A percentile compares a stretch with the other conserved stretches of the same genome.
Conservation (phyloP, 2,113 vertebrate species). For the Dinomys branickii region DNA sequence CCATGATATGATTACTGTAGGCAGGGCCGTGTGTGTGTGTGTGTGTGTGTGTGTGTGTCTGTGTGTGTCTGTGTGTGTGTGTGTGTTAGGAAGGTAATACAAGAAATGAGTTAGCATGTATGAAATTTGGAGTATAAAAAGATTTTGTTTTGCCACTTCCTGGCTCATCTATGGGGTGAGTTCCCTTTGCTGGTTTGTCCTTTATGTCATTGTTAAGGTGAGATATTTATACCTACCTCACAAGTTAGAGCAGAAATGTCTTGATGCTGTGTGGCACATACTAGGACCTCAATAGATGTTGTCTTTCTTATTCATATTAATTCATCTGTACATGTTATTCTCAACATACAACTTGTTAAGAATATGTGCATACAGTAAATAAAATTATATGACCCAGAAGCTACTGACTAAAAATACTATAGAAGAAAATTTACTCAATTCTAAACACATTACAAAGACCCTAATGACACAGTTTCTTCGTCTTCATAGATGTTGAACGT, state of each 20-base stretch:
- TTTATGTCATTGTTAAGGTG: not conserved
- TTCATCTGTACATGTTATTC: not conserved
- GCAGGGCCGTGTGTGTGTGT: not conserved
- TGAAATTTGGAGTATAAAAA: not conserved
- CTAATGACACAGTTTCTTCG: not conserved
- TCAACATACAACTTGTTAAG: not conserved
- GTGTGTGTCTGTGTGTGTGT: not conserved
- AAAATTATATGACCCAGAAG: not conserved
- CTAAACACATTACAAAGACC: not conserved
- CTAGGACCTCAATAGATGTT: not conserved
- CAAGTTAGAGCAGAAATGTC: not conserved
- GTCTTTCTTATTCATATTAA: not conserved
- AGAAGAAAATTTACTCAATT: not conserved
- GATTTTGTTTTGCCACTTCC: not conserved
- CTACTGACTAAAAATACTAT: not conserved
- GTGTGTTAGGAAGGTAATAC: not conserved
- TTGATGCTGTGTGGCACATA: not conserved
- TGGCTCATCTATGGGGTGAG: not conserved
- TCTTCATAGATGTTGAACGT: constrained; percentile 91
- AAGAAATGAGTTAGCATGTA: not conserved
- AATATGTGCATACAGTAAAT: not conserved
- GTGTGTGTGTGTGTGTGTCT: not conserved
- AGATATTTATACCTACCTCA: not conserved
- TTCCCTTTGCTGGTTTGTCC: not conserved
- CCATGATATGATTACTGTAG: not conserved